A percentile compares a stretch with the other conserved stretches of the same genome.
These are phyloP conservation scores for Cotesia chilonis DNA, from an alignment of 1,140 invertebrate species.

Conservation along the genomic window DNA sequence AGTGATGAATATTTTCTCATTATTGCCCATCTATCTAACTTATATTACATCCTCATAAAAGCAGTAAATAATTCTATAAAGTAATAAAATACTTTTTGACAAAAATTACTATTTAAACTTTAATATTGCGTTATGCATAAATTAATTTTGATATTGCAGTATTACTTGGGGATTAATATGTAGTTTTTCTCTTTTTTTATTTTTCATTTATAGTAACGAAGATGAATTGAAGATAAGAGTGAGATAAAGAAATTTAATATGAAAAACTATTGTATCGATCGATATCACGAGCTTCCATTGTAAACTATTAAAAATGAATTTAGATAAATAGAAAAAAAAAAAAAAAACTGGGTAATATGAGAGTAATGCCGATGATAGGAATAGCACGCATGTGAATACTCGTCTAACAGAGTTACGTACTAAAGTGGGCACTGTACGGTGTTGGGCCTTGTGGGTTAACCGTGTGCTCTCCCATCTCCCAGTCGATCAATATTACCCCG, in stretches of 20 bases:
- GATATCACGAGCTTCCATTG: too few species aligned
- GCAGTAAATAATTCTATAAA: constrained; percentile 5
- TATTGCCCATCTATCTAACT: constrained; percentile 48
- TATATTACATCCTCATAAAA: constrained; percentile 30
- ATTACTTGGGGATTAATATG: neutral
- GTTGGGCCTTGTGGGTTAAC: constrained; percentile 60
- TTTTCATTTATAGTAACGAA: too few species aligned
- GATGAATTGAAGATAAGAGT: too few species aligned
- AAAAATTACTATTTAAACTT: constrained; percentile 52
- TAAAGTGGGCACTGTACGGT: constrained; percentile 32
- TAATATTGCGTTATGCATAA: constrained; percentile 30
- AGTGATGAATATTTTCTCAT: constrained; percentile 63
- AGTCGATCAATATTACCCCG: constrained; percentile 62
- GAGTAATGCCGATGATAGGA: neutral
- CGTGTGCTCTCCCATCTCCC: constrained; percentile 52
- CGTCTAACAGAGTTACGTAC: constrained; percentile 28
- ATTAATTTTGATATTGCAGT: constrained; percentile 10
- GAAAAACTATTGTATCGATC: too few species aligned
- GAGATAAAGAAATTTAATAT: too few species aligned
- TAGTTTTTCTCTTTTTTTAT: neutral
- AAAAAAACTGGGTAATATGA: too few species aligned
- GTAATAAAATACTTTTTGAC: constrained; percentile 44
- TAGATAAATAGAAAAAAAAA: constrained; percentile 4
- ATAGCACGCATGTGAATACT: constrained; percentile 33
- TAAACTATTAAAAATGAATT: too few species aligned